These are phyloP conservation scores for Apamea sordens DNA, from an alignment of 2,888 invertebrate genomes.

Conservation along the genomic window DNA sequence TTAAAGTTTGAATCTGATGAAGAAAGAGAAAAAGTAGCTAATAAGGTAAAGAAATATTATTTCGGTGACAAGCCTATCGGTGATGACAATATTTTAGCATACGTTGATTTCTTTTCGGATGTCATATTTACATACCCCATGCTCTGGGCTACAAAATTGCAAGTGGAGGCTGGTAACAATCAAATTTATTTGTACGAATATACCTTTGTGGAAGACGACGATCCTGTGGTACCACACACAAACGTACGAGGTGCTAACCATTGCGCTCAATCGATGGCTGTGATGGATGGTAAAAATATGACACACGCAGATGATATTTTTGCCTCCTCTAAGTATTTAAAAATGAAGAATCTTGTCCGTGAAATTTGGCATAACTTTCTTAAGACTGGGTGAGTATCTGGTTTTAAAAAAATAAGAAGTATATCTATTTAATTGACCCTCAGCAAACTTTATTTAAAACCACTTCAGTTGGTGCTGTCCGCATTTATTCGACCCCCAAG, in stretches of 20 bases:
- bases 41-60: constrained; percentile 22
- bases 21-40: constrained; percentile 66
- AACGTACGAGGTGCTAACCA: constrained; percentile 30
- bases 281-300: constrained; percentile 6
- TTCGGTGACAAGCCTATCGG: constrained; percentile 30
- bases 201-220: constrained; percentile 70
- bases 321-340: constrained; percentile 18
- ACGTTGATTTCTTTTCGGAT: constrained; percentile 74
- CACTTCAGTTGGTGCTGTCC: background rate
- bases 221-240: constrained; percentile 49
- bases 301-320: constrained; percentile 19
- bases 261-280: constrained; percentile 29
- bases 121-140: constrained; percentile 69
- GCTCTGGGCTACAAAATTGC: constrained; percentile 70
- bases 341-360: constrained; percentile 67
- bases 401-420: background rate
- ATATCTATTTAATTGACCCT: no score
- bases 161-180: constrained; percentile 73
- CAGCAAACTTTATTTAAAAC: background rate
- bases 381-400: constrained; percentile 51
- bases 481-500: background rate
- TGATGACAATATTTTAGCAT: constrained; percentile 27
- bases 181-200: constrained; percentile 78
- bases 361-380: constrained; percentile 76
- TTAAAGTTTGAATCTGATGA: constrained; percentile 72